A percentile compares a stretch with the other conserved stretches of the same genome.
phyloP scores from a whole-genome alignment of 2,888 invertebrate species.

The Agrilus mali region DNA sequence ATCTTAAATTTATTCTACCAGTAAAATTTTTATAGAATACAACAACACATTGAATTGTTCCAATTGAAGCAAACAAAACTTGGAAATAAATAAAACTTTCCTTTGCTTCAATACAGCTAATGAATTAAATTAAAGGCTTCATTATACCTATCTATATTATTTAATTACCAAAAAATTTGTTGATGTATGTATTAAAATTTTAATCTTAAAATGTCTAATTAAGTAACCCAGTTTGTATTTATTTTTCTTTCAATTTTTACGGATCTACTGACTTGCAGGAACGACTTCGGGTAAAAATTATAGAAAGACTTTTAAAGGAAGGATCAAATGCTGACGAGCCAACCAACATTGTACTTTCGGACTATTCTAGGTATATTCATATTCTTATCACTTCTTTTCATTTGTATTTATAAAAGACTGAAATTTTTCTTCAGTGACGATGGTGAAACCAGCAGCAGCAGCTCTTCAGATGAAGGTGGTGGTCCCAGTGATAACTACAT shows the following conservation, averaged over 20 bases:
- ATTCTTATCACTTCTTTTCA: not conserved
- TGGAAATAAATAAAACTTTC: too few relatives aligned
- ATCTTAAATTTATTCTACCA: too few relatives aligned
- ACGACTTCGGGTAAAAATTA: conserved; percentile 64
- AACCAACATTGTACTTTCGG: conserved; percentile 71
- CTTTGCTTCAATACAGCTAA: too few relatives aligned
- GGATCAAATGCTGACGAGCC: conserved; percentile 85
- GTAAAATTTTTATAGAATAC: too few relatives aligned
- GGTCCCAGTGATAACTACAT: conserved; percentile 32
- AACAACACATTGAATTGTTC: too few relatives aligned
- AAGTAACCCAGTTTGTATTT: too few relatives aligned
- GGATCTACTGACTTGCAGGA: conserved; percentile 45
- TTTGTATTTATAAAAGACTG: not conserved
- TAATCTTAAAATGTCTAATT: too few relatives aligned
- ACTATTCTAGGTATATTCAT: conserved; percentile 70
- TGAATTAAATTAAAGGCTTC: too few relatives aligned
- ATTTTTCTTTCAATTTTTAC: conserved; percentile 1
- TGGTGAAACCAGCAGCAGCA: conserved; percentile 63
- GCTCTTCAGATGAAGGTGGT: conserved; percentile 51
- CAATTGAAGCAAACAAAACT: too few relatives aligned
- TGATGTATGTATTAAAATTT: too few relatives aligned
- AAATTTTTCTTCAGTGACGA: conserved; percentile 49
- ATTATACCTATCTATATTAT: too few relatives aligned
- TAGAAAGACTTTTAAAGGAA: conserved; percentile 63
- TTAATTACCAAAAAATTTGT: too few relatives aligned